Evolutionary conservation across 2,888 invertebrate species (phyloP).

Genomic region (Phengaris alcon): DNA sequence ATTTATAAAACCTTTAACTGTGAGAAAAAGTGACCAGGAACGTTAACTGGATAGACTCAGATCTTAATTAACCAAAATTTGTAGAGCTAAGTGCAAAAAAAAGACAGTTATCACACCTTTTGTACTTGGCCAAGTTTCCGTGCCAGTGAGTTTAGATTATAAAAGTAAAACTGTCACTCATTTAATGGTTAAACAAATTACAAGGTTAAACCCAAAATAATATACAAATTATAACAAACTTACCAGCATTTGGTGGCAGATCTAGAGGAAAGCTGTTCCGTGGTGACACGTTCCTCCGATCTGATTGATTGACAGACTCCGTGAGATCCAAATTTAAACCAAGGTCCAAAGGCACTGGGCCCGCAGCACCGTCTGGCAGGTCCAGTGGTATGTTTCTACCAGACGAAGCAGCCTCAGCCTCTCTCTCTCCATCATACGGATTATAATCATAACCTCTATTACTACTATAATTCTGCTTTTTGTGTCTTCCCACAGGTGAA

Average conservation of each 20-base stretch:
- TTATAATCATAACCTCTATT: constrained; percentile 66
- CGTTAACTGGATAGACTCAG: too few relatives aligned
- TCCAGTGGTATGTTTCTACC: constrained; percentile 61
- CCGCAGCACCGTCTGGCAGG: constrained; percentile 59
- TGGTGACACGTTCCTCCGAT: constrained; percentile 68
- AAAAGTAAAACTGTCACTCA: background rate
- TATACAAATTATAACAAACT: constrained; percentile 31
- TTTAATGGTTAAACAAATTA: background rate
- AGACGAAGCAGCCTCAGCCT: constrained; percentile 52
- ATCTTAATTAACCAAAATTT: too few relatives aligned
- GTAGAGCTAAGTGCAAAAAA: too few relatives aligned
- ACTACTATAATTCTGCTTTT: constrained; percentile 54
- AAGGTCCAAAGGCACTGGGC: constrained; percentile 59
- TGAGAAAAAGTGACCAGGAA: too few relatives aligned
- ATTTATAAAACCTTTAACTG: too few relatives aligned
- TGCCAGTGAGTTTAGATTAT: too few relatives aligned
- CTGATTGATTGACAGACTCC: constrained; percentile 70
- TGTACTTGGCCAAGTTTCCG: too few relatives aligned
- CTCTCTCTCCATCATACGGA: constrained; percentile 54
- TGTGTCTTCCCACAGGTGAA: constrained; percentile 61
- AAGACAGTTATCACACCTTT: too few relatives aligned
- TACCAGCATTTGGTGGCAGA: constrained; percentile 70
- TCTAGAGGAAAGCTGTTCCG: constrained; percentile 69
- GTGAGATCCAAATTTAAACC: constrained; percentile 70
- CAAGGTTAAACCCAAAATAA: background rate